Conservation (phyloP, 2,113 vertebrate species). For the Pyrgilauda ruficollis region DNA sequence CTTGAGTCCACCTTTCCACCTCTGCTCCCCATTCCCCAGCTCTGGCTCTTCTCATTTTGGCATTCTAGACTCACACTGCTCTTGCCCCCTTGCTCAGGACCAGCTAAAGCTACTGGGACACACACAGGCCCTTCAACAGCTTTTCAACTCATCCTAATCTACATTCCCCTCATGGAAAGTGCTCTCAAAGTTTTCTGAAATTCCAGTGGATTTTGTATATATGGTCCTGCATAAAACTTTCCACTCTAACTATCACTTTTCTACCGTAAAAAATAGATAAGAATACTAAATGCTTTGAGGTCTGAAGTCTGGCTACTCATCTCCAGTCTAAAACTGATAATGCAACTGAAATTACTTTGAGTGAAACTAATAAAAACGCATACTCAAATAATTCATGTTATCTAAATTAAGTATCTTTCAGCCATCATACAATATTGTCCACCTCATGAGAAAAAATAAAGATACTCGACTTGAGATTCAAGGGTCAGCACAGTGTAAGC, state of each 20-base stretch:
- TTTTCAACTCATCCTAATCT: background rate
- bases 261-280: background rate
- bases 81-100: background rate
- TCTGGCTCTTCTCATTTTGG: background rate
- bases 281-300: background rate
- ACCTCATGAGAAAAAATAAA: background rate
- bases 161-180: background rate
- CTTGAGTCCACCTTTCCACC: background rate
- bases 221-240: background rate
- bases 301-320: conserved; percentile 11
- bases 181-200: background rate
- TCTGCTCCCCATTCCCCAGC: background rate
- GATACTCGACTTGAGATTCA: background rate
- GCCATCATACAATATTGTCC: background rate
- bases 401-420: conserved; percentile 54
- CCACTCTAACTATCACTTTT: background rate
- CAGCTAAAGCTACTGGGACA: background rate
- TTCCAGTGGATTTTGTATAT: background rate
- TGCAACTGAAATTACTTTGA: background rate
- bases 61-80: background rate
- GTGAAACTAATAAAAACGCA: conserved; percentile 18
- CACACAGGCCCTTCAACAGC: background rate
- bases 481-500: conserved; percentile 9
- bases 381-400: conserved; percentile 14
- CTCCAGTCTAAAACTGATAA: conserved; percentile 1